These are phyloP conservation scores for Artemia sinica DNA, from an alignment of 2,888 invertebrate species.

Conservation along the genomic window DNA sequence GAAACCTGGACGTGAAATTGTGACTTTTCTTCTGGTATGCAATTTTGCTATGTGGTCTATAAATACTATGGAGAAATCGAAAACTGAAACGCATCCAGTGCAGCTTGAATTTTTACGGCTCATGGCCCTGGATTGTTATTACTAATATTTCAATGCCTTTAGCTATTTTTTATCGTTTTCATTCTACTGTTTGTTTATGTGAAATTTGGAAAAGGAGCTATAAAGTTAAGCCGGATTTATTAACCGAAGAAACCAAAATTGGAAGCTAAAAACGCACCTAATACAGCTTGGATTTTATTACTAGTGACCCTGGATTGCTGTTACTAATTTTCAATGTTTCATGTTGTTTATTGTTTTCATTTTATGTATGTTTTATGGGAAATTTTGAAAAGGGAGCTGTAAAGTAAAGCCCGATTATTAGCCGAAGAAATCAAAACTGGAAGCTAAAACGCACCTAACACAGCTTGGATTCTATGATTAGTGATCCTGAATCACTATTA, in stretches of 20 bases:
- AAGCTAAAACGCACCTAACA: no score
- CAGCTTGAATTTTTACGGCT: slow-evolving; percentile 77
- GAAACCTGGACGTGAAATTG: slow-evolving; percentile 81
- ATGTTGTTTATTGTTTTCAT: no score
- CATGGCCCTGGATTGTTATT: slow-evolving; percentile 90
- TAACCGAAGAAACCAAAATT: no score
- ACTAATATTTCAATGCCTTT: slow-evolving; percentile 85
- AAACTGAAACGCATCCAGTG: slow-evolving; percentile 76
- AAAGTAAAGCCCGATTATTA: slow-evolving; percentile 47
- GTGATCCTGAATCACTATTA: no score
- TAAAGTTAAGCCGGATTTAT: slow-evolving; percentile 53
- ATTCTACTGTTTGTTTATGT: slow-evolving; percentile 83
- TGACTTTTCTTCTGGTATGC: slow-evolving; percentile 42
- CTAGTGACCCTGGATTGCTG: no score
- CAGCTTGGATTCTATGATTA: no score
- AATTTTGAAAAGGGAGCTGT: slow-evolving; percentile 44
- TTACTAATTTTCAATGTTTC: no score
- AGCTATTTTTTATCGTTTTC: slow-evolving; percentile 84
- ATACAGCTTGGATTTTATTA: no score
- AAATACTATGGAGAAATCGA: slow-evolving; percentile 73
- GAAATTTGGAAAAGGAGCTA: slow-evolving; percentile 93
- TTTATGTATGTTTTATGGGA: no score
- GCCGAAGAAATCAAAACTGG: no score
- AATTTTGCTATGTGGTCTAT: slow-evolving; percentile 88
- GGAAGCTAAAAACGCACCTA: no score